Evolutionary conservation across 2,113 vertebrate genomes (phyloP).

Genomic region (Loxodonta africana): DNA sequence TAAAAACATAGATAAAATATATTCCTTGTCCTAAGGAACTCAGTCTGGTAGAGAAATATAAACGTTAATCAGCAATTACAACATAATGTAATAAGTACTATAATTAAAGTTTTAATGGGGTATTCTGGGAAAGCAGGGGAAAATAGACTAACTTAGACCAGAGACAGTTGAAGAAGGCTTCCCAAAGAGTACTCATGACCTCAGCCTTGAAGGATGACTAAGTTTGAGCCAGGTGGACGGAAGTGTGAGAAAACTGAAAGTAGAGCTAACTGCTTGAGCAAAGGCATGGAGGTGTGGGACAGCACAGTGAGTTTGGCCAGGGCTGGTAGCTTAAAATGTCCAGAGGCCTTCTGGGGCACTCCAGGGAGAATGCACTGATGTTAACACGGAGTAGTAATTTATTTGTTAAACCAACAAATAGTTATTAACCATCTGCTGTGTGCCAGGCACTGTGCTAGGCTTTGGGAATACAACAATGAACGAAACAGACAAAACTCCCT

Average conservation of each 20-base stretch:
- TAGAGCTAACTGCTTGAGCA: background rate
- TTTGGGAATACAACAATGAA: background rate
- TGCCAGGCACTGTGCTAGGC: background rate
- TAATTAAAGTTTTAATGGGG: background rate
- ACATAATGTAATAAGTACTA: background rate
- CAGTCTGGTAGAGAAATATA: background rate
- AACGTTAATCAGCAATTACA: background rate
- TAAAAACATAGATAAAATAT: background rate
- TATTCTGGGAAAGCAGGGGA: background rate
- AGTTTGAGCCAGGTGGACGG: background rate
- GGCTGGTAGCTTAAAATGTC: background rate
- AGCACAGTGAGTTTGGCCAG: background rate
- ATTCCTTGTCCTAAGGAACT: background rate
- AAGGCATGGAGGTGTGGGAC: background rate
- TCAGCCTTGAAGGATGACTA: background rate
- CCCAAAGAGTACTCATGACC: background rate
- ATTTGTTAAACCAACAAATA: background rate
- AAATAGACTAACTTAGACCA: background rate
- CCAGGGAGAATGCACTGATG: background rate
- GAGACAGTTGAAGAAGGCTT: background rate
- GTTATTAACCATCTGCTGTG: background rate
- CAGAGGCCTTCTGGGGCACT: background rate
- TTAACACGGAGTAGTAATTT: background rate
- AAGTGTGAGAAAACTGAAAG: background rate
- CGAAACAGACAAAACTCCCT: background rate